Evolutionary conservation across 2,797 vertebrate species (phyloP).

Genomic region (Oreonectes daqikongensis): DNA sequence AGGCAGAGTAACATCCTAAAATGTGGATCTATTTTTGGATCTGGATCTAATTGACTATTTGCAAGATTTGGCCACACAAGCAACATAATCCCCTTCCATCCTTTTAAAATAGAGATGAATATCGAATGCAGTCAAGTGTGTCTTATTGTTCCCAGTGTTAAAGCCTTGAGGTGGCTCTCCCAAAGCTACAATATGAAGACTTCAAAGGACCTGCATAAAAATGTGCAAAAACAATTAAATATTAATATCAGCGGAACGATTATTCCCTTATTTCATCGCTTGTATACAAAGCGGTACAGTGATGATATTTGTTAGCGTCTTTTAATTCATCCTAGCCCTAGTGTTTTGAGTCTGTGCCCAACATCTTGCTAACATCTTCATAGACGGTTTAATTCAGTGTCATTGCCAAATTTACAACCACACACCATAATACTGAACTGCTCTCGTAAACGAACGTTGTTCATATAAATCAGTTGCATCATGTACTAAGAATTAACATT

Average conservation of each 20-base stretch:
- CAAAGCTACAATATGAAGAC: slow-evolving; percentile 25
- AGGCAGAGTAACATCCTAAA: background rate
- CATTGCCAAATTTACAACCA: background rate
- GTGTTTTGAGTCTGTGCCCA: background rate
- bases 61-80: slow-evolving; percentile 26
- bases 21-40: slow-evolving; percentile 11
- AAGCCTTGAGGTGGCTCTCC: slow-evolving; percentile 28
- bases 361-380: slow-evolving; percentile 6
- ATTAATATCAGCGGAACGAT: slow-evolving; percentile 11
- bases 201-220: slow-evolving; percentile 49
- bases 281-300: background rate
- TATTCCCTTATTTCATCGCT: background rate
- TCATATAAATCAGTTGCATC: slow-evolving; percentile 1
- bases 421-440: background rate
- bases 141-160: slow-evolving; percentile 23
- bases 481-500: slow-evolving; percentile 1
- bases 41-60: slow-evolving; percentile 28
- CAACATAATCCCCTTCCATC: slow-evolving; percentile 28
- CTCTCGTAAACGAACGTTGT: background rate
- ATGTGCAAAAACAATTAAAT: background rate
- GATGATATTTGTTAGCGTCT: background rate
- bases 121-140: slow-evolving; percentile 33
- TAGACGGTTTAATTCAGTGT: background rate
- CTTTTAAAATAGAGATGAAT: slow-evolving; percentile 36
- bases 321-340: background rate